phyloP scores from a whole-genome alignment of 2,888 invertebrate species.

The Pristionchus maxplancki region DNA sequence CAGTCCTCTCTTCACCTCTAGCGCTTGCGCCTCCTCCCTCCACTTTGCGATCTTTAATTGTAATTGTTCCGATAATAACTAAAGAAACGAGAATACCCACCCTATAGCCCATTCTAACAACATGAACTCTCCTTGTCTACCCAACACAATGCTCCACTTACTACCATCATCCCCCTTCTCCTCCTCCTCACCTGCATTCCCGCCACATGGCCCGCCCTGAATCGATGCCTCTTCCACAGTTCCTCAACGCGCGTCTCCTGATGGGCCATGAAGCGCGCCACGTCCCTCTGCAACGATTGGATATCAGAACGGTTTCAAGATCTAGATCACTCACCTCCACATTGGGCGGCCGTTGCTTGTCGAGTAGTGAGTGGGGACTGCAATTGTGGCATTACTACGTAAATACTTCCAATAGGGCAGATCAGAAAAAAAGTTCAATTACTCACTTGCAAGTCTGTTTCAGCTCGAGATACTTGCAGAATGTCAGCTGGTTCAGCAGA shows the following conservation, averaged over 20 bases:
- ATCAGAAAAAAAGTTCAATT: neutral
- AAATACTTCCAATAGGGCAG: neutral
- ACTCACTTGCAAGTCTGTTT: conserved; percentile 48
- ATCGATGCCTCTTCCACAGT: conserved; percentile 11
- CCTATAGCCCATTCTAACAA: neutral
- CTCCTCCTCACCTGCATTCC: conserved; percentile 18
- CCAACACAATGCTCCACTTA: neutral
- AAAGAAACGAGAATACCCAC: neutral
- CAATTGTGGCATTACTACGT: neutral
- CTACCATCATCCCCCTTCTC: neutral
- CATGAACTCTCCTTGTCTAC: neutral
- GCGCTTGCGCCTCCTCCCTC: neutral
- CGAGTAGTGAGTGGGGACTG: conserved; percentile 15
- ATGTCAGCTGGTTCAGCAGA: neutral
- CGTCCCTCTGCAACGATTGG: neutral
- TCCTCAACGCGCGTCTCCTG: neutral
- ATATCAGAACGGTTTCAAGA: neutral
- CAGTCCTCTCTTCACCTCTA: neutral
- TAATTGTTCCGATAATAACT: neutral
- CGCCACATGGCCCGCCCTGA: neutral
- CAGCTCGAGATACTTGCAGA: neutral
- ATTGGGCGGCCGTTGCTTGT: neutral
- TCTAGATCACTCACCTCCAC: neutral
- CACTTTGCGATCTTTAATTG: neutral
- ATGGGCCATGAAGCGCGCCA: neutral